A percentile compares a stretch with the other conserved stretches of the same genome.
phyloP scores from a whole-genome alignment of 2,113 vertebrate species.

The Indicator indicator region DNA sequence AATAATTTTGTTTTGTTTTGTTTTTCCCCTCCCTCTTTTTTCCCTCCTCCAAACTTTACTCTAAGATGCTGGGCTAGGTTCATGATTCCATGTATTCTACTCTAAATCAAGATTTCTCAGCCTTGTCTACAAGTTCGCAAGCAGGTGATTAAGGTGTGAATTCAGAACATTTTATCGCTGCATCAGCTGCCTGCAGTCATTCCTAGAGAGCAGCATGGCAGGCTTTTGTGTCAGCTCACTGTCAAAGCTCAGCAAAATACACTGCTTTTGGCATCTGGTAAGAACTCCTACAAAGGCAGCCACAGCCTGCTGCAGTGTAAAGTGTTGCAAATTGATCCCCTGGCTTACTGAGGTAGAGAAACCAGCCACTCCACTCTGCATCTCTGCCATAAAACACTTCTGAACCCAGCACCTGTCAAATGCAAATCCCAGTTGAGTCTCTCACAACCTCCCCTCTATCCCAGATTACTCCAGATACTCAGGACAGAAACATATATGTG shows the following conservation, averaged over 20 bases:
- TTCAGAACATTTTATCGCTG: not conserved
- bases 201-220: not conserved
- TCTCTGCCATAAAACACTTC: not conserved
- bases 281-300: not conserved
- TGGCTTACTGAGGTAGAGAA: not conserved
- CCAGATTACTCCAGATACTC: not conserved
- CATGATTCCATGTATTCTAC: not conserved
- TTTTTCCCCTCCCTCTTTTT: not conserved
- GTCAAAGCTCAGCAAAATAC: not conserved
- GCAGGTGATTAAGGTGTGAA: not conserved
- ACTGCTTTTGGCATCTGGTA: not conserved
- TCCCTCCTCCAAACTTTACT: not conserved
- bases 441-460: not conserved
- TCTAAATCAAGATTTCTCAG: not conserved
- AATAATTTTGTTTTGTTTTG: too few relatives aligned
- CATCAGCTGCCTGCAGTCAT: not conserved
- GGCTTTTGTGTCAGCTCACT: not conserved
- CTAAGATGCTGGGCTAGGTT: not conserved
- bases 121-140: not conserved
- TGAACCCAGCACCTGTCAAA: not conserved
- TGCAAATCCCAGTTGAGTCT: not conserved
- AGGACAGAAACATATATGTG: not conserved
- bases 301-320: not conserved
- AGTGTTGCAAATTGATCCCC: rapidly evolving
- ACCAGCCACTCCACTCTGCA: not conserved